Evolutionary conservation across 2,113 vertebrate species (phyloP), one percentile per base, ranked within the genome.

Genomic region (Limanda limanda): DNA sequence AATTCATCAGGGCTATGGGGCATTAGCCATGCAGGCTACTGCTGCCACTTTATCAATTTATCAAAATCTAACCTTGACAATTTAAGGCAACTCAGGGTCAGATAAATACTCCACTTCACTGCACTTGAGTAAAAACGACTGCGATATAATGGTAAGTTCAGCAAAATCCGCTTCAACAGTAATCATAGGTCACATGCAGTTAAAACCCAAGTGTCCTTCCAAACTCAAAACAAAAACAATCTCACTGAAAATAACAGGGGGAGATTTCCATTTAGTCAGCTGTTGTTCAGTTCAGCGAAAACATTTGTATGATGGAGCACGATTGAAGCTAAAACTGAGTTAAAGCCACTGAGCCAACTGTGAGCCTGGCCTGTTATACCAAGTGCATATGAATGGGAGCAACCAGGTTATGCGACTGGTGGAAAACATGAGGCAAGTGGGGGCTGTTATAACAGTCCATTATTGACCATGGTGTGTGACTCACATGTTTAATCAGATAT

Each of bases 51-150:
- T 82, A 52, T 79, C 57, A 31, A 31, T 74, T 70, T 74, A 71
- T 79, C 75, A 61, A 76, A 59, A 24, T 47, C 21, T 82, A 67
- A 81, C 83, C 78, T 79, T 88, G 78, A 82, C 62, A 54, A 70
- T 69, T 27, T 37, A 52, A 60, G 51, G 58, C 11, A 12, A 27
- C 20, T 64, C 11, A 0, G 20, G 68, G 25, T 54, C 58, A 71
- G 31, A 56, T 56, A 31, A 71, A 74, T 23, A 72, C 10, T 24
- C 0, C 55, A 37, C 14, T 47, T 74, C 48, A 56, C 5, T 42
- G 17, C 0, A 6, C 5, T 65, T 2, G 40, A 48, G 12, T 1
- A 59, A 20, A 61, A 65, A 31, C 13, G 4, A 55, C 20, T 24
- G 11, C 42, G 18, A 54, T 40, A 5, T 15, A 13, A 40, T 2